Conservation (phyloP, 2,113 vertebrate genomes). For the Peromyscus polionotus region DNA sequence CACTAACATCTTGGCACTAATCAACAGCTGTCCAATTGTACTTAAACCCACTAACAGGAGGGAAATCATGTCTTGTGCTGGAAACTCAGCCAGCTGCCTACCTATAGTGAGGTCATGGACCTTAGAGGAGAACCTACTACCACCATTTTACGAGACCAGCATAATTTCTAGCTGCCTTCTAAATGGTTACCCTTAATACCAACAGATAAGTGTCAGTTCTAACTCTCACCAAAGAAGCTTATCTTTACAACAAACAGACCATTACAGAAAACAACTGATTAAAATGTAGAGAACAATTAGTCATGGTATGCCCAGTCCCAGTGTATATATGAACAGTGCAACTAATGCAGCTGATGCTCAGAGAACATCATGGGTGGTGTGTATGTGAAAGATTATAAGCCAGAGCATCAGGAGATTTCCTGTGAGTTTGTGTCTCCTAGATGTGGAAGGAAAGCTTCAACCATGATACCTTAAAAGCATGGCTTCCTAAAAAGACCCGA, state of each 20-base stretch:
- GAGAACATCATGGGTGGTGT: not conserved
- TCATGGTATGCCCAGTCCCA: not conserved
- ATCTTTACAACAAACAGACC: not conserved
- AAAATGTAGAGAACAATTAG: not conserved
- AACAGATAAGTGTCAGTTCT: not conserved
- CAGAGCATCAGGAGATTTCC: not conserved
- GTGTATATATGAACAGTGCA: not conserved
- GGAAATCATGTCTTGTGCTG: not conserved
- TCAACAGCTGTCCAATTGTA: not conserved
- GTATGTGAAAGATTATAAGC: not conserved
- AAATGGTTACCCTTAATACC: not conserved
- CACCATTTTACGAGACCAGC: not conserved
- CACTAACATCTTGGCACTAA: not conserved
- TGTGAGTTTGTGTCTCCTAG: not conserved
- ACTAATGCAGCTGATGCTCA: not conserved
- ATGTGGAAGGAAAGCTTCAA: not conserved
- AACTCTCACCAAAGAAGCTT: not conserved
- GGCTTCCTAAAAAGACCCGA: not conserved
- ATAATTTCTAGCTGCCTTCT: not conserved
- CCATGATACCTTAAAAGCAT: not conserved
- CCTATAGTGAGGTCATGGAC: not conserved
- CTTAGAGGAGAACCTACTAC: not conserved
- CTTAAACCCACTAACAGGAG: not conserved
- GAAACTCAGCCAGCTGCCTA: not conserved
- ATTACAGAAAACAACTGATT: not conserved